Evolutionary conservation across 2,888 invertebrate genomes (phyloP).

Genomic region (Melinaea menophilus): DNA sequence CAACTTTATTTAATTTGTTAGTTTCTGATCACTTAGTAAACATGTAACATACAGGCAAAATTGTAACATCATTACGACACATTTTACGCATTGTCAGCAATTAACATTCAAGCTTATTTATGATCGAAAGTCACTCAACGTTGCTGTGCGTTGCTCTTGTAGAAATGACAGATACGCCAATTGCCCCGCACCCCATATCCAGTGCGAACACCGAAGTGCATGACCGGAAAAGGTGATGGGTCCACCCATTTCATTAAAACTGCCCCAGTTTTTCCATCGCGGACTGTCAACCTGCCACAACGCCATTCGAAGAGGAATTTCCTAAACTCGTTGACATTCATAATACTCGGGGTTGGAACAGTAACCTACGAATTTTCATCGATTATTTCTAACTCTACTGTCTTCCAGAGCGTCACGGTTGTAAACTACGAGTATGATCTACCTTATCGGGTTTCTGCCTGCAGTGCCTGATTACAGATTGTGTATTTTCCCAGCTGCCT

Average conservation of each 20-base stretch:
- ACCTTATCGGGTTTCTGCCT: slow-evolving; percentile 81
- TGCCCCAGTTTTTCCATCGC: slow-evolving; percentile 67
- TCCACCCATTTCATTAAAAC: slow-evolving; percentile 80
- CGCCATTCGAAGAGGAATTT: slow-evolving; percentile 78
- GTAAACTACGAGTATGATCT: slow-evolving; percentile 43
- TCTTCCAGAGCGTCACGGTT: slow-evolving; percentile 35
- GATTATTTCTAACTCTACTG: slow-evolving; percentile 27
- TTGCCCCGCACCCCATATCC: slow-evolving; percentile 81
- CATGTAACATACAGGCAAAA: slow-evolving; percentile 23
- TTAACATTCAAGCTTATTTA: slow-evolving; percentile 54
- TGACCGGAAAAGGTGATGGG: slow-evolving; percentile 77
- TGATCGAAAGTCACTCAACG: slow-evolving; percentile 62
- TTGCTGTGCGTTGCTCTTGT: slow-evolving; percentile 42
- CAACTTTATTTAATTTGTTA: slow-evolving; percentile 30
- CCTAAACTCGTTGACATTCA: slow-evolving; percentile 75
- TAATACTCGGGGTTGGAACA: slow-evolving; percentile 76
- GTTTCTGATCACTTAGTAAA: slow-evolving; percentile 21
- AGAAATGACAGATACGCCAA: slow-evolving; percentile 77
- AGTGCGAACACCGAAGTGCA: slow-evolving; percentile 80
- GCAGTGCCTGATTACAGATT: slow-evolving; percentile 81
- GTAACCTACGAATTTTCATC: slow-evolving; percentile 69
- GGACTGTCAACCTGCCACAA: slow-evolving; percentile 72
- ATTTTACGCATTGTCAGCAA: slow-evolving; percentile 42
- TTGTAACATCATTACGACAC: slow-evolving; percentile 29
- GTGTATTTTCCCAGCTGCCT: slow-evolving; percentile 83